Evolutionary conservation across 37 sponge, comb jelly and placozoan genomes (phyloP).

Genomic region (Oscarella lobularis): DNA sequence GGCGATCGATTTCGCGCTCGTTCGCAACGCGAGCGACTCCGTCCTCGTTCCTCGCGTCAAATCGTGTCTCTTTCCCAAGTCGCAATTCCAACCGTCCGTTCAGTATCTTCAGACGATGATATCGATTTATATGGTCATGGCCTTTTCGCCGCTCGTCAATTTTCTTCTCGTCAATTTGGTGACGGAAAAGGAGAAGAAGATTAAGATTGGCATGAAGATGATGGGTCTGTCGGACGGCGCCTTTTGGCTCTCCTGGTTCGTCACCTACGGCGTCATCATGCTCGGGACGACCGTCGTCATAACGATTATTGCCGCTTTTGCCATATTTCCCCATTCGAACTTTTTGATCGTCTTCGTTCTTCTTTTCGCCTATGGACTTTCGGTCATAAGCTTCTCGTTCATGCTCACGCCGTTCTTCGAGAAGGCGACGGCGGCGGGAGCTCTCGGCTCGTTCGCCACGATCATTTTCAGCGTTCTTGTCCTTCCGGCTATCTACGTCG

Average conservation of each 20-base stretch:
- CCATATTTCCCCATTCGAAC: not conserved
- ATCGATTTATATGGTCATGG: conserved; percentile 11
- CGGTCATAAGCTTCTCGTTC: conserved; percentile 8
- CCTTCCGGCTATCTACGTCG: not conserved
- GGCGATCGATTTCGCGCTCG: not conserved
- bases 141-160: conserved; percentile 8
- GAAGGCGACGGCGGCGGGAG: conserved; percentile 12
- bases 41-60: not conserved
- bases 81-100: not conserved
- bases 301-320: conserved; percentile 4
- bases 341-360: not conserved
- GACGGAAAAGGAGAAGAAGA: conserved; percentile 21
- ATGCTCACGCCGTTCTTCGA: conserved; percentile 9
- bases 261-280: conserved; percentile 8
- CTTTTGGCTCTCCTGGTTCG: conserved; percentile 11
- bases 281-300: not conserved
- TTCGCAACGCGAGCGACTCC: not conserved
- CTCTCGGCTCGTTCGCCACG: conserved; percentile 8
- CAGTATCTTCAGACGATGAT: not conserved
- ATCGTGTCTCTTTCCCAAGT: not conserved
- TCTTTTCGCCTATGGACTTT: conserved; percentile 6
- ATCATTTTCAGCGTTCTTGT: not conserved
- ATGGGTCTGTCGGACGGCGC: conserved; percentile 14
- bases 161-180: conserved; percentile 1
- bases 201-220: conserved; percentile 19